A percentile compares a stretch with the other conserved stretches of the same genome.
phyloP scores from a whole-genome alignment of 2,113 vertebrate genomes.

The Triplophysa tibetana region DNA sequence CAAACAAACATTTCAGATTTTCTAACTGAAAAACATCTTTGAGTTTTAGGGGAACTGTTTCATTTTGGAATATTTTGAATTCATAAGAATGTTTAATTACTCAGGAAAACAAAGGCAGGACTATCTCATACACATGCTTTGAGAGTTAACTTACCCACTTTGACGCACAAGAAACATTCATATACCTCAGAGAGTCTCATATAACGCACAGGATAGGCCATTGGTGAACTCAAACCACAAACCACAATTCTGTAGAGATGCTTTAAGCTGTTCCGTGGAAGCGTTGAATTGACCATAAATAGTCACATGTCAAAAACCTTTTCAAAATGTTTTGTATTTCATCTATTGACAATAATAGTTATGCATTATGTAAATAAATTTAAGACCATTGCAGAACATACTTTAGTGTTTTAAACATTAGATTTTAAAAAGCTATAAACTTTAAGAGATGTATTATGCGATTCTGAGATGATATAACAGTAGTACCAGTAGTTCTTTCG shows the following conservation, averaged over 20 bases:
- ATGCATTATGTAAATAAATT: too few species aligned
- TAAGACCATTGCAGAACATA: too few species aligned
- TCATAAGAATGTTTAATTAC: neutral
- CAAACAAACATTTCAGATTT: neutral
- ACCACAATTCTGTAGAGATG: constrained; percentile 12
- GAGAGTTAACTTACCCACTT: neutral
- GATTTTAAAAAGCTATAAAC: too few species aligned
- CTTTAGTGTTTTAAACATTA: too few species aligned
- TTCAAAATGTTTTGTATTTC: neutral
- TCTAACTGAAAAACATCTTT: neutral
- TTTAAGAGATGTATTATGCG: too few species aligned
- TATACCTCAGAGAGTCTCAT: neutral
- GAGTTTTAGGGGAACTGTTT: neutral
- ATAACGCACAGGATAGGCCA: neutral
- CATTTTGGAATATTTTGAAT: neutral
- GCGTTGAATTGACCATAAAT: neutral
- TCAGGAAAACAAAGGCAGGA: neutral
- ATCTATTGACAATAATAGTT: too few species aligned
- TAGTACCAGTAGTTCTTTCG: too few species aligned
- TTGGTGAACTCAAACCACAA: neutral
- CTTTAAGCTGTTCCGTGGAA: neutral
- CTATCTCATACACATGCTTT: neutral
- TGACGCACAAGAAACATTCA: neutral
- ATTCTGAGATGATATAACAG: too few species aligned
- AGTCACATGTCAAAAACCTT: neutral